These are phyloP conservation scores for Micromussa lordhowensis DNA, from an alignment of 92 coral and sea anemone genomes.

Conservation along the genomic window DNA sequence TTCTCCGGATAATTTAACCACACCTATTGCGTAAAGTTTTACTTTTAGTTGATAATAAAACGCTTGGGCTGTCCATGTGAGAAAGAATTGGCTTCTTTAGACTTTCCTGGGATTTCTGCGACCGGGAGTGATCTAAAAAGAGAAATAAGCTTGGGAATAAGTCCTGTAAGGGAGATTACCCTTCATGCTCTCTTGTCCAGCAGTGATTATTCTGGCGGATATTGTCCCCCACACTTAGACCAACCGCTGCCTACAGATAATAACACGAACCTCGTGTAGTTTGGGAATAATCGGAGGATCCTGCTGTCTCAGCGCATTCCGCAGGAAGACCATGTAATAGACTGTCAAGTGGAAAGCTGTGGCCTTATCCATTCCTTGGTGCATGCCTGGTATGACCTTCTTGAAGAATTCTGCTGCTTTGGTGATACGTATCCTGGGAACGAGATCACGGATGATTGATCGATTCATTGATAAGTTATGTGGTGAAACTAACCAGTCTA, in stretches of 20 bases:
- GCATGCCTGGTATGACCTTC: constrained; percentile 82
- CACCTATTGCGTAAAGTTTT: too few species aligned
- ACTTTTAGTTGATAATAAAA: too few species aligned
- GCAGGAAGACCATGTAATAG: constrained; percentile 75
- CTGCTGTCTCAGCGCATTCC: constrained; percentile 67
- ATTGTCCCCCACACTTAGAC: neutral
- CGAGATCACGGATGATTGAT: neutral
- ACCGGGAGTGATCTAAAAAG: too few species aligned
- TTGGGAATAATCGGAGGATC: constrained; percentile 64
- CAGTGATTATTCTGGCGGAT: too few species aligned
- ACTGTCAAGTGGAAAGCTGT: constrained; percentile 79
- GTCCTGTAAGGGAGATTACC: too few species aligned
- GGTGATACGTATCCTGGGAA: constrained; percentile 79
- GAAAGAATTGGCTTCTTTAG: too few species aligned
- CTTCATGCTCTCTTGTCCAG: too few species aligned
- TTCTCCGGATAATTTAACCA: too few species aligned
- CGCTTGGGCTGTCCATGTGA: too few species aligned
- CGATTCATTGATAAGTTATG: neutral
- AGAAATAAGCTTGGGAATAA: too few species aligned
- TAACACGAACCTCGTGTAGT: constrained; percentile 75
- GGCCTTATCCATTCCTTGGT: constrained; percentile 85
- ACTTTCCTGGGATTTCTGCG: too few species aligned
- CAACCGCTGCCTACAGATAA: neutral
- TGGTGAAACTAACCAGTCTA: too few species aligned
- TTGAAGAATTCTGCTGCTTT: constrained; percentile 90